Percentiles rank a stretch among this genome's conserved stretches.
phyloP scores from a whole-genome alignment of 2,113 vertebrate genomes.

The Rhinolophus ferrumequinum region DNA sequence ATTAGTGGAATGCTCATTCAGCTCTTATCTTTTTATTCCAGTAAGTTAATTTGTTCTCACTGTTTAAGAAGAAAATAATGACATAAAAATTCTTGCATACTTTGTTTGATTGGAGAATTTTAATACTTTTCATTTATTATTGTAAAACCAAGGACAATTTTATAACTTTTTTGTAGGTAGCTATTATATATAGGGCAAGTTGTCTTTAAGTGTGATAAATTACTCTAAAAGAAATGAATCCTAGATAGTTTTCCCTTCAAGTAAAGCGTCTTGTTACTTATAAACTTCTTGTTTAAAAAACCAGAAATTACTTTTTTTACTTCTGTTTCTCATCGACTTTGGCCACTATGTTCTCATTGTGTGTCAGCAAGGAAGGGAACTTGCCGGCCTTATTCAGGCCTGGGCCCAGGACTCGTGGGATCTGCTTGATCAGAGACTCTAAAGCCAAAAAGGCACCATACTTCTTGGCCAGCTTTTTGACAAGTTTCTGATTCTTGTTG shows the following conservation, averaged over 20 bases:
- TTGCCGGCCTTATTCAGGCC: too few relatives aligned
- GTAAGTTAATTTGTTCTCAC: background rate
- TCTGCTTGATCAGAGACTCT: too few relatives aligned
- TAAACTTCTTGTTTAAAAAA: background rate
- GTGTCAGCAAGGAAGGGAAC: too few relatives aligned
- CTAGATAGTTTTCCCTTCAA: background rate
- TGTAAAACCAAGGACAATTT: slow-evolving; percentile 12
- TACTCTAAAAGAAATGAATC: background rate
- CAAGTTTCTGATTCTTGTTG: too few relatives aligned
- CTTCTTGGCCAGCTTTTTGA: too few relatives aligned
- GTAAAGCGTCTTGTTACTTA: background rate
- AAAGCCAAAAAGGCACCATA: too few relatives aligned
- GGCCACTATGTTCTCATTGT: too few relatives aligned
- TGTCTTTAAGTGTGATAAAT: background rate
- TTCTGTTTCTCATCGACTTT: background rate
- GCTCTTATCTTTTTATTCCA: background rate
- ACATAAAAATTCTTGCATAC: background rate
- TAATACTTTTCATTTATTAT: background rate
- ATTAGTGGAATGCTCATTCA: background rate
- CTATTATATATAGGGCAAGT: background rate
- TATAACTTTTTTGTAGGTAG: background rate
- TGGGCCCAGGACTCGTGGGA: too few relatives aligned
- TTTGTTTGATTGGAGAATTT: background rate
- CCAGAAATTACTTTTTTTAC: background rate
- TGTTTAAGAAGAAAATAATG: background rate